These are phyloP conservation scores for Metaphire vulgaris DNA, from an alignment of 1,140 invertebrate genomes.

Conservation along the genomic window DNA sequence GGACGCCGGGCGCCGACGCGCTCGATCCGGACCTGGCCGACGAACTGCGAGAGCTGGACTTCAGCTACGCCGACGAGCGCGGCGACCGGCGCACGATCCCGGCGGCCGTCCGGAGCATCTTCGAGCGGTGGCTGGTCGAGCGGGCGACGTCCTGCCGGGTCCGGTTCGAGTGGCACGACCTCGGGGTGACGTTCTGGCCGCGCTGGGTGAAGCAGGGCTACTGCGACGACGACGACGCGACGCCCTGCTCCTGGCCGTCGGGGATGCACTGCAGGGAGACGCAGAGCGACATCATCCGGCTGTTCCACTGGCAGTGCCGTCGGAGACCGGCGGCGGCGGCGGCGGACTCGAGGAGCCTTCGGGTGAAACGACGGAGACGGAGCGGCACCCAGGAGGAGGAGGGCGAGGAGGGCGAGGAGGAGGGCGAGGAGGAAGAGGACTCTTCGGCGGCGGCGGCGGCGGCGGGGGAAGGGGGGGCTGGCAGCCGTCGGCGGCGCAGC, in stretches of 20 bases:
- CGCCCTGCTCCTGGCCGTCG: slow-evolving; percentile 51
- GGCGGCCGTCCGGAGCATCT: slow-evolving; percentile 4
- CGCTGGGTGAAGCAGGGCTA: slow-evolving; percentile 46
- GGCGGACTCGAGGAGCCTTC: too few relatives aligned
- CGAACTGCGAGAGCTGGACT: slow-evolving; percentile 22
- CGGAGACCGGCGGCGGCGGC: too few relatives aligned
- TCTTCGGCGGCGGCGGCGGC: background rate
- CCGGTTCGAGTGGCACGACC: slow-evolving; percentile 47
- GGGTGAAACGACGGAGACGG: too few relatives aligned
- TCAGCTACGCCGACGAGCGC: slow-evolving; percentile 13
- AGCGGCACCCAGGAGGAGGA: too few relatives aligned
- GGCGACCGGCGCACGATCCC: slow-evolving; percentile 7
- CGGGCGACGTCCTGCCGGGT: slow-evolving; percentile 48
- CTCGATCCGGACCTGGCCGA: slow-evolving; percentile 7
- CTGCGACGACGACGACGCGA: slow-evolving; percentile 36
- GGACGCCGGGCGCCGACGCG: too few relatives aligned
- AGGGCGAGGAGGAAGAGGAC: slow-evolving; percentile 2
- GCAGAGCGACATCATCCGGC: slow-evolving; percentile 40
- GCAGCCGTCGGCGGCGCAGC: too few relatives aligned
- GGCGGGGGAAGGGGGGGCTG: background rate
- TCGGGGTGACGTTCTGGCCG: slow-evolving; percentile 52
- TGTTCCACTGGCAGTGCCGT: slow-evolving; percentile 52
- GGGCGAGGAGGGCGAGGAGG: slow-evolving; percentile 1
- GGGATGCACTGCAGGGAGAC: slow-evolving; percentile 49
- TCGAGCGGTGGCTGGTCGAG: slow-evolving; percentile 30